Conservation (phyloP, 1,140 invertebrate species). For the Pseudomyrmex pallidus region DNA sequence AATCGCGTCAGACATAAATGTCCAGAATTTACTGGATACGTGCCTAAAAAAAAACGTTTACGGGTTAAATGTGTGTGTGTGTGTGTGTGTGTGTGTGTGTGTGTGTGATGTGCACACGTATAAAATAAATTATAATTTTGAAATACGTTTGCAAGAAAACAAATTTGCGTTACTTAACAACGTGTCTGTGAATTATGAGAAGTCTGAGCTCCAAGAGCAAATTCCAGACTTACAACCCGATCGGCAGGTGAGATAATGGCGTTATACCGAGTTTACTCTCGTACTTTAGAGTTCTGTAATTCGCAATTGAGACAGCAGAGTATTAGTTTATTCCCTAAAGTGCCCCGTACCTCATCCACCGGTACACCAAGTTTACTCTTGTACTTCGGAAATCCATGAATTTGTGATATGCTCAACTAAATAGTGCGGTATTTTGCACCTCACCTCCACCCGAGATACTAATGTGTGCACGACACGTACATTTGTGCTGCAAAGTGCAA, state of each 20-base stretch:
- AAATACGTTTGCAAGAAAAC: conserved; percentile 19
- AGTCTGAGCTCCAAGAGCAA: conserved; percentile 37
- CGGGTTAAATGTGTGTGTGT: too few species aligned
- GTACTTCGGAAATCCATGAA: conserved; percentile 62
- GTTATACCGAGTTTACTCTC: conserved; percentile 56
- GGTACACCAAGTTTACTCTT: conserved; percentile 55
- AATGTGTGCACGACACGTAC: not conserved
- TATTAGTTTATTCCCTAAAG: conserved; percentile 57
- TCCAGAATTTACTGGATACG: too few species aligned
- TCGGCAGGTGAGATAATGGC: conserved; percentile 55
- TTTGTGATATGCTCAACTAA: conserved; percentile 57
- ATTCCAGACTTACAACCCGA: conserved; percentile 42
- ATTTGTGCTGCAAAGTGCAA: not conserved
- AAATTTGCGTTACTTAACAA: not conserved
- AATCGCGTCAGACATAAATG: too few species aligned
- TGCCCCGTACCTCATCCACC: conserved; percentile 52
- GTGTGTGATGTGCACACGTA: too few species aligned
- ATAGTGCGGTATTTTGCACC: not conserved
- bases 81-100: too few species aligned
- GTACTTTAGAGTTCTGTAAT: conserved; percentile 61
- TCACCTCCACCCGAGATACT: not conserved
- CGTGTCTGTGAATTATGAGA: conserved; percentile 15
- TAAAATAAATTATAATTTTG: not conserved
- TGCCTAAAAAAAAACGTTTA: too few species aligned
- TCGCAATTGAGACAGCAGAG: conserved; percentile 57